Conservation (phyloP, 1,140 invertebrate species). For the Harpegnathos saltator region DNA sequence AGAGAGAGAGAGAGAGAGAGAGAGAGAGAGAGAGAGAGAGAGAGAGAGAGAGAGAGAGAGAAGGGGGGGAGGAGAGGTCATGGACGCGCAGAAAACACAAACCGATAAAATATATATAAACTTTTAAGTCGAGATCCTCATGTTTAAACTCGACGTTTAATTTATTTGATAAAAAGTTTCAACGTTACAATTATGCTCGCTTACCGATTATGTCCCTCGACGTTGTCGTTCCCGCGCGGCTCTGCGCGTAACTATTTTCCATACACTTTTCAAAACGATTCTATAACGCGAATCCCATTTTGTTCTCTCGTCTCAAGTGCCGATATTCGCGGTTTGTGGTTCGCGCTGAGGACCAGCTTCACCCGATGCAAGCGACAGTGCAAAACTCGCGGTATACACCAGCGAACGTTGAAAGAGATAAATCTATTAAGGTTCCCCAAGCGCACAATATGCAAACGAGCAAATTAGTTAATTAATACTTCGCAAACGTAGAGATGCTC, state of each 20-base stretch:
- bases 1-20: background rate
- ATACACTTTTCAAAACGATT: background rate
- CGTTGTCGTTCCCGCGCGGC: background rate
- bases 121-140: background rate
- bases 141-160: background rate
- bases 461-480: conserved; percentile 62
- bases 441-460: conserved; percentile 55
- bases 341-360: too few relatives aligned
- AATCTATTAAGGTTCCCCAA: conserved; percentile 42
- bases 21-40: too few relatives aligned
- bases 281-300: background rate
- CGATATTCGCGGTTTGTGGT: background rate
- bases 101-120: conserved; percentile 21
- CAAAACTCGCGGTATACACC: conserved; percentile 30
- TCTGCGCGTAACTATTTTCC: conserved; percentile 1
- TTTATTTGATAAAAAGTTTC: background rate
- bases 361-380: background rate
- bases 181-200: background rate
- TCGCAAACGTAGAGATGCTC: conserved; percentile 40
- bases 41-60: too few relatives aligned
- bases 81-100: background rate
- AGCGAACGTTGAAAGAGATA: conserved; percentile 44
- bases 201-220: conserved; percentile 1
- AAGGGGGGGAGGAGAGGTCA: too few relatives aligned
- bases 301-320: background rate